phyloP scores from a whole-genome alignment of 2,797 vertebrate species.

The Chromis chromis region DNA sequence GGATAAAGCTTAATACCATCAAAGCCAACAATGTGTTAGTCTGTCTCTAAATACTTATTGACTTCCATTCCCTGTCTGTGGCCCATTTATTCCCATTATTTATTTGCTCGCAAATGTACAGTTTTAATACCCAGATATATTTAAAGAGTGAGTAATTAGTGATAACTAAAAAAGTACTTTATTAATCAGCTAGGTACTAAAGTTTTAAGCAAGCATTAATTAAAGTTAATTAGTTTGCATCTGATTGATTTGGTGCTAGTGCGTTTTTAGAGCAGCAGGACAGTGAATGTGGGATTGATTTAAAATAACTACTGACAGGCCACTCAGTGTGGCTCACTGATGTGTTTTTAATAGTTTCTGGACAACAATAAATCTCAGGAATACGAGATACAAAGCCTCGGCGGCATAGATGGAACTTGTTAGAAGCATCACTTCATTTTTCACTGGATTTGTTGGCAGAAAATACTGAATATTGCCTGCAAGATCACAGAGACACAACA shows the following conservation, averaged over 20 bases:
- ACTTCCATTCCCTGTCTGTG: not conserved
- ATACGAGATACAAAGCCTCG: conserved; percentile 2
- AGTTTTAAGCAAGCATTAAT: not conserved
- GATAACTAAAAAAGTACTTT: not conserved
- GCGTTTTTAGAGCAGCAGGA: conserved; percentile 15
- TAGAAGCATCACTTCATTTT: not conserved
- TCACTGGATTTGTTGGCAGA: conserved; percentile 1
- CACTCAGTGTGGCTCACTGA: conserved; percentile 2
- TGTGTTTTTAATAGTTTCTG: conserved; percentile 17
- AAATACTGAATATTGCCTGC: not conserved
- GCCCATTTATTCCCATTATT: not conserved
- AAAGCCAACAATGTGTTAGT: conserved; percentile 4
- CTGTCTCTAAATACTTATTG: not conserved
- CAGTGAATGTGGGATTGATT: conserved; percentile 10
- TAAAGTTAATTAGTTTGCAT: not conserved
- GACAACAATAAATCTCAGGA: conserved; percentile 2
- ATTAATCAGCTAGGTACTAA: not conserved
- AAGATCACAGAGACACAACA: conserved; percentile 3
- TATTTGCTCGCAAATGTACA: not conserved
- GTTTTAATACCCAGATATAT: not conserved
- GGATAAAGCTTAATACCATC: not conserved
- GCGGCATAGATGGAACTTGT: not conserved
- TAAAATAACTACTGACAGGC: conserved; percentile 18
- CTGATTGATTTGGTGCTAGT: not conserved
- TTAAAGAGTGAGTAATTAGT: not conserved